These are phyloP conservation scores for Euplexia lucipara DNA, from an alignment of 2,888 invertebrate species.

Conservation along the genomic window DNA sequence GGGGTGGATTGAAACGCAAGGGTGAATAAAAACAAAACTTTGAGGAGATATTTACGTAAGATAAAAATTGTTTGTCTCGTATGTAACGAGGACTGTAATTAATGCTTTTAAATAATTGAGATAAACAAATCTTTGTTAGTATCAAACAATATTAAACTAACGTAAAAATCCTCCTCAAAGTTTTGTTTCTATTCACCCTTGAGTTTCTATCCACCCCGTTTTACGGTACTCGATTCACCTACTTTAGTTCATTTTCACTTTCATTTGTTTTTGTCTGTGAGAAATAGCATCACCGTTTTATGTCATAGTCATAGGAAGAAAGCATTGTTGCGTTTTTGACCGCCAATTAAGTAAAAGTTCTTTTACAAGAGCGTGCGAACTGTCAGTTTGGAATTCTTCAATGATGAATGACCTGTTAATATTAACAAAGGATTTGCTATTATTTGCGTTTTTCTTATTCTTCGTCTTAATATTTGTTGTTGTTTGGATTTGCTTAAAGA, in stretches of 20 bases:
- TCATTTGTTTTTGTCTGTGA: slow-evolving; percentile 75
- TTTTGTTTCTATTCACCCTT: no score
- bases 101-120: no score
- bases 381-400: slow-evolving; percentile 48
- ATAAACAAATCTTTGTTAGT: no score
- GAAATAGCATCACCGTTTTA: slow-evolving; percentile 73
- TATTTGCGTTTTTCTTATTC: slow-evolving; percentile 10
- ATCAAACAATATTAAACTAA: no score
- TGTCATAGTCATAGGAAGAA: slow-evolving; percentile 78
- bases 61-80: no score
- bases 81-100: no score
- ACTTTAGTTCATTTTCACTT: slow-evolving; percentile 83
- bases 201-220: no score
- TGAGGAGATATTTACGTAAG: no score
- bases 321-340: slow-evolving; percentile 85
- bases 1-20: no score
- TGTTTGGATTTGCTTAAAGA: slow-evolving; percentile 1
- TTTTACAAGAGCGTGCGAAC: slow-evolving; percentile 82
- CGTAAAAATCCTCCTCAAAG: no score
- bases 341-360: slow-evolving; percentile 87
- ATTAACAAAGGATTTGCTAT: slow-evolving; percentile 41
- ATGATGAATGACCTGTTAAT: slow-evolving; percentile 44
- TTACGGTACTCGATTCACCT: slow-evolving; percentile 50
- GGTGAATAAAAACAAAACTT: no score
- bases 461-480: slow-evolving; percentile 4